These are phyloP conservation scores for Alcedo quadribrachys DNA, from an alignment of 2,797 vertebrate genomes.

Conservation along the genomic window DNA sequence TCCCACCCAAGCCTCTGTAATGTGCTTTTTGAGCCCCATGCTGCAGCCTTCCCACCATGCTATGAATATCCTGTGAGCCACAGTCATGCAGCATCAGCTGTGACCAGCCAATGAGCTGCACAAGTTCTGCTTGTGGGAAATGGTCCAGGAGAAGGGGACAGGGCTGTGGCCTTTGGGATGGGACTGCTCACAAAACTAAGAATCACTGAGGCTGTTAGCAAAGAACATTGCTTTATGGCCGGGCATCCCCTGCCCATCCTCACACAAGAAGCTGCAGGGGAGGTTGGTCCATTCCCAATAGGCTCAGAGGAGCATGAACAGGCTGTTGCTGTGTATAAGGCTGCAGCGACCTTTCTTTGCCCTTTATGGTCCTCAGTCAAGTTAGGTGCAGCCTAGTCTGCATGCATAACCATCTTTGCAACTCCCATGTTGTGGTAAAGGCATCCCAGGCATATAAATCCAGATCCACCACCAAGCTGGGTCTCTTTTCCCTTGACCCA, in stretches of 20 bases:
- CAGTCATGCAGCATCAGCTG: not conserved
- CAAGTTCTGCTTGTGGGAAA: not conserved
- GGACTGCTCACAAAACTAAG: rapidly evolving
- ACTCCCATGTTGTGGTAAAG: not conserved
- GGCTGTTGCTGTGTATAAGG: not conserved
- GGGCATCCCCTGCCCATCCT: not conserved
- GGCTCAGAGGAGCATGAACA: not conserved
- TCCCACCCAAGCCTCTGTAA: not conserved
- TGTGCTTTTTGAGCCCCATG: rapidly evolving
- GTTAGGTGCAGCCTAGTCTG: not conserved
- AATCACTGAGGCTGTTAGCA: rapidly evolving
- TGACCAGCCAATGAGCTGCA: not conserved
- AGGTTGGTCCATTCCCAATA: not conserved
- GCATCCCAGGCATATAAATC: not conserved
- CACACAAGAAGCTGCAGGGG: not conserved
- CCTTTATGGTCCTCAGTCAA: not conserved
- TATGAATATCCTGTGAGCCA: not conserved
- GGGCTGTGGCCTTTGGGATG: rapidly evolving
- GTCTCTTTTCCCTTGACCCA: not conserved
- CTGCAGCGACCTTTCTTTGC: not conserved
- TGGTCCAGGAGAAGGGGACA: not conserved
- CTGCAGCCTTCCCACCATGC: not conserved
- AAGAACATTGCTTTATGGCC: rapidly evolving
- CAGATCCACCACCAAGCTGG: not conserved
- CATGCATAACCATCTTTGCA: not conserved